A percentile compares a stretch with the other conserved stretches of the same genome.
These are phyloP conservation scores for Diaphora mendica DNA, from an alignment of 2,888 invertebrate genomes.

Conservation along the genomic window DNA sequence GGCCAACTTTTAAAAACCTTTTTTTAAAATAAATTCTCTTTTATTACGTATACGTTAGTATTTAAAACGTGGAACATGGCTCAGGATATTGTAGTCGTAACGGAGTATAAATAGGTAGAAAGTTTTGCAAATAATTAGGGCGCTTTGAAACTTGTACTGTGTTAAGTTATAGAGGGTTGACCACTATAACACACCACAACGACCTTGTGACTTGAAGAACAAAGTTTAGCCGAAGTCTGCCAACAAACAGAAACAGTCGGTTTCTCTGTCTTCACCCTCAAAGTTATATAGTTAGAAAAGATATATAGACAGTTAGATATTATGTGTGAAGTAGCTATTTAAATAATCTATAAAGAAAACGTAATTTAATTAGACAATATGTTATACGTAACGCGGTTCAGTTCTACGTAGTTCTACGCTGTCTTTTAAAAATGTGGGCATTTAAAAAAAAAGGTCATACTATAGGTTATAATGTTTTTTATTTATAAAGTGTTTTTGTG, in stretches of 20 bases:
- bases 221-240: slow-evolving; percentile 4
- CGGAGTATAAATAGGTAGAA: not conserved
- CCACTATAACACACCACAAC: slow-evolving; percentile 7
- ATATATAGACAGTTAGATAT: not conserved
- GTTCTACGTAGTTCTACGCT: too few species aligned
- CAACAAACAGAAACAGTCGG: not conserved
- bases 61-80: not conserved
- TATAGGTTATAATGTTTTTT: not conserved
- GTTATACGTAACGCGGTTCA: not conserved
- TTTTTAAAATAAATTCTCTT: not conserved
- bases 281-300: too few species aligned
- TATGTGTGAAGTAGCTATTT: not conserved
- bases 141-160: slow-evolving; percentile 2
- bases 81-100: not conserved
- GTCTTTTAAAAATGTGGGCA: too few species aligned
- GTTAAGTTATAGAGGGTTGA: slow-evolving; percentile 18
- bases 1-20: not conserved
- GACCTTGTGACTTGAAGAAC: not conserved
- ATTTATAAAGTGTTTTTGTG: not conserved
- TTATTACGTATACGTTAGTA: not conserved
- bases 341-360: not conserved
- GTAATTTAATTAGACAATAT: not conserved
- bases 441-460: too few species aligned
- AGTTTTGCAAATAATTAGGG: slow-evolving; percentile 7
- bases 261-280: not conserved